Evolutionary conservation across 2,888 invertebrate species (phyloP), one percentile per base, ranked within the genome.

Genomic region (Tyria jacobaeae): DNA sequence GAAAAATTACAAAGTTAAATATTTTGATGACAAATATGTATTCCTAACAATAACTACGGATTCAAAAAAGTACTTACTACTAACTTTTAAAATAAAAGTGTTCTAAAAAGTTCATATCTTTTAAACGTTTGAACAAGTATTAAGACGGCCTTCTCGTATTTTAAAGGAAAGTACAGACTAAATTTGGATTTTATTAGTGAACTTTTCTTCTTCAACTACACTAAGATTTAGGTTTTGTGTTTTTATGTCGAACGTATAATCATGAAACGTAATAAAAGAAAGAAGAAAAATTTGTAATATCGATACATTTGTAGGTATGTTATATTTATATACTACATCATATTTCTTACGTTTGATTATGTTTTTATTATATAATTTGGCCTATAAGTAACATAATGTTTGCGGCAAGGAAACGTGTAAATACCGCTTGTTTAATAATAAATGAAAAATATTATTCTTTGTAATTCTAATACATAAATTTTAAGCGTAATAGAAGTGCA

Each of bases 121-220:
- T 71, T 75, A 72, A 76, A 72, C 75, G 72, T 77, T 73, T 64
- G 71, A 78, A 72, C 73, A 78, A 83, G 76, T 80, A 76, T 76
- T 74, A 71, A 79, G 75, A 78, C 71, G 73, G 74, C 77, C 56
- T 76, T 78, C 79, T 79, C 82, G 81, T 81, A 81, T 80, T 82
- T 82, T 73, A 73, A 75, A 73, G 60, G 67, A 78, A 76, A 77
- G 79, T 80, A 77, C 76, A 79, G 73, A 80, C 79, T 75, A 78
- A 81, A 82, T 85, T 82, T 79, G 74, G 80, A 77, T 84, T 83
- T 84, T 85, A 85, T 84, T 81, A 76, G 74, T 75, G 77, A 84
- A 85, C 72, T 85, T 83, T 77, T 73, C 55, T 51, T 55, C 54
- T 68, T 55, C 60, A 63, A 64, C 44, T 53, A 50, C 50, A 17